Evolutionary conservation across 2,113 vertebrate genomes (phyloP).

Genomic region (Xyrauchen texanus): DNA sequence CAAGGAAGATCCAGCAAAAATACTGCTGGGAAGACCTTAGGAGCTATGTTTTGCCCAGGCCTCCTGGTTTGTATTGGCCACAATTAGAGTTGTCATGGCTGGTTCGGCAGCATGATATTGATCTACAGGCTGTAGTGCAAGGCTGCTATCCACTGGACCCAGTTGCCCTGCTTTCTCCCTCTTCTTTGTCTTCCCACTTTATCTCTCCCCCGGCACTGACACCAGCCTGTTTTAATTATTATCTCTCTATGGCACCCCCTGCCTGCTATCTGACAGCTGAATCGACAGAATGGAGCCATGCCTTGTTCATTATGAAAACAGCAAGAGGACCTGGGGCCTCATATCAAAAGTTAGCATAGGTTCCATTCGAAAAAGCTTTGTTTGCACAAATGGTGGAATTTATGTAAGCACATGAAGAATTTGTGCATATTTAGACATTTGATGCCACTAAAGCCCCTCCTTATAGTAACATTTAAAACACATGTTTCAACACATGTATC

Average conservation of each 20-base stretch:
- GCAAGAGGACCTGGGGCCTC: constrained; percentile 26
- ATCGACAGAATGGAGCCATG: constrained; percentile 53
- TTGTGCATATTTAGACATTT: too few relatives aligned
- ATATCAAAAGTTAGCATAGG: not conserved
- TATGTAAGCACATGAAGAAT: not conserved
- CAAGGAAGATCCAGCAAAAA: constrained; percentile 19
- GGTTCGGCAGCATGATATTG: constrained; percentile 47
- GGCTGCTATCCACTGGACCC: constrained; percentile 47
- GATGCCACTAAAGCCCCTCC: too few relatives aligned
- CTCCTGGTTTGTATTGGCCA: constrained; percentile 38
- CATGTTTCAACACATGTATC: too few relatives aligned
- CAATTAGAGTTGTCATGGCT: constrained; percentile 57
- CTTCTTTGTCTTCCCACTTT: constrained; percentile 34
- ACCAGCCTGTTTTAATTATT: constrained; percentile 54
- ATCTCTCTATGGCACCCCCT: constrained; percentile 46
- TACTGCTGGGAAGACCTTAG: constrained; percentile 27
- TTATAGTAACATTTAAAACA: too few relatives aligned
- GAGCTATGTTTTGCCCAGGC: constrained; percentile 32
- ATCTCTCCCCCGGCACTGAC: constrained; percentile 46
- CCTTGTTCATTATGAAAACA: constrained; percentile 45
- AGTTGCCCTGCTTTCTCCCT: constrained; percentile 23
- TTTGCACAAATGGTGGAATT: not conserved
- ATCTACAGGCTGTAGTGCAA: constrained; percentile 38
- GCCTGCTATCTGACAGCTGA: constrained; percentile 55
- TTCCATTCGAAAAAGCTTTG: not conserved